A percentile compares a stretch with the other conserved stretches of the same genome.
phyloP scores from a whole-genome alignment of 2,888 invertebrate genomes.

The Yponomeuta sedellus region DNA sequence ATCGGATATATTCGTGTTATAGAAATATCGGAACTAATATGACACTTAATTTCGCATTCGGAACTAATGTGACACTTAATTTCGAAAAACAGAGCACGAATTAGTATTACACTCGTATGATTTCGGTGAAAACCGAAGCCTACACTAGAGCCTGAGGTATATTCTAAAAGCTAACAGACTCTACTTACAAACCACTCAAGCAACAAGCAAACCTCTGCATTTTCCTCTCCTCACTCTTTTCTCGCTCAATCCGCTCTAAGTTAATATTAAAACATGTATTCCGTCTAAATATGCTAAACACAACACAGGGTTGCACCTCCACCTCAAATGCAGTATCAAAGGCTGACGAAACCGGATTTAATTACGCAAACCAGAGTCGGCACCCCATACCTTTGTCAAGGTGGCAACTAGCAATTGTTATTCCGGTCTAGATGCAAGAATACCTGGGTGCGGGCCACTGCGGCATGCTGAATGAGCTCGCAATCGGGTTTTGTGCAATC shows the following conservation, averaged over 20 bases:
- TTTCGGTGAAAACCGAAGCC: too few relatives aligned
- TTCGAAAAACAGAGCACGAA: too few relatives aligned
- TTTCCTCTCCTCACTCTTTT: too few relatives aligned
- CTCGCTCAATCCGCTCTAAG: background rate
- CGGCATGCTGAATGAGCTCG: conserved; percentile 30
- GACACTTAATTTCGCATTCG: too few relatives aligned
- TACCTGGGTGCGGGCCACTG: conserved; percentile 15
- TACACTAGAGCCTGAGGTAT: too few relatives aligned
- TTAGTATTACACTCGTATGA: too few relatives aligned
- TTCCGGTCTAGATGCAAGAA: conserved; percentile 26
- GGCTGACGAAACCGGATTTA: conserved; percentile 6
- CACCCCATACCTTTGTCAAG: conserved; percentile 11
- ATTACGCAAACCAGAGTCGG: background rate
- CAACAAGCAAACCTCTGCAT: too few relatives aligned
- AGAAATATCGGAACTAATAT: too few relatives aligned
- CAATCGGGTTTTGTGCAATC: conserved; percentile 50
- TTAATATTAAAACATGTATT: background rate
- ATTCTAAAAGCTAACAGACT: too few relatives aligned
- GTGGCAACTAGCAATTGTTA: conserved; percentile 31
- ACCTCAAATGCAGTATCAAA: background rate
- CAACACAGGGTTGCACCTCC: background rate
- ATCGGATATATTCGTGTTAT: too few relatives aligned
- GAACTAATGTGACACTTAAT: too few relatives aligned
- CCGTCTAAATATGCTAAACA: background rate
- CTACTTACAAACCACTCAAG: too few relatives aligned